Evolutionary conservation across 2,113 vertebrate genomes (phyloP), one percentile per base, ranked within the genome.

Genomic region (Cyanistes caeruleus): DNA sequence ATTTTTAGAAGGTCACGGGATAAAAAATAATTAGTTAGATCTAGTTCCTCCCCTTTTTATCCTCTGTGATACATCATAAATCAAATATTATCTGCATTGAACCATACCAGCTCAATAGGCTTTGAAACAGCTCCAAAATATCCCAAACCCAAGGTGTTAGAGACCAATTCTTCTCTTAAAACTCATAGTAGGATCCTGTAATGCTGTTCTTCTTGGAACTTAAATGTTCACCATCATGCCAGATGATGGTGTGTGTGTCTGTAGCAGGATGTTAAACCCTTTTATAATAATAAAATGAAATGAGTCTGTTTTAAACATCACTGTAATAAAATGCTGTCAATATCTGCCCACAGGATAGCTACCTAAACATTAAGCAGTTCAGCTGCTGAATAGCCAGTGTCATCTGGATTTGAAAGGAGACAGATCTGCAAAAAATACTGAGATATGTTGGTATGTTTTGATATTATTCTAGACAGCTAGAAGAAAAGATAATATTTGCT

Each of bases 361-460:
- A 21, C 96, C 98, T 96, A 98, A 87, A 98, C 97, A 37, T 98
- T 97, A 46, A 98, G 98, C 68, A 98, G 96, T 91, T 99, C 97
- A 24, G 98, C 98, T 24, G 97, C 98, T 4, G 97, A 98, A 63
- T 98, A 98, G 91, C 98, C 98, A 6, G 98, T 98, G 73, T 98
- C 97, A 74, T 98, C 98, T 25, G 98, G 98, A 95, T 99, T 98
- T 69, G 96, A 98, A 74, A 99, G 98, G 9, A 98, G 98, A 96
- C 79, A 98, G 96, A 96, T 99, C 98, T 81, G 98, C 98, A 76
- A 98, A 99, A 39, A 53, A 98, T 97, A 93, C 93, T 98, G 95
- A 99, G 98, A 98, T 97, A 96, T 37, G 98, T 98, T 30, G 98
- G 98, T 98, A 98, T 98, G 98, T 98, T 96, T 98, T 97, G 60